Evolutionary conservation across 2,888 invertebrate species (phyloP).

Genomic region (Caradrina clavipalpis): DNA sequence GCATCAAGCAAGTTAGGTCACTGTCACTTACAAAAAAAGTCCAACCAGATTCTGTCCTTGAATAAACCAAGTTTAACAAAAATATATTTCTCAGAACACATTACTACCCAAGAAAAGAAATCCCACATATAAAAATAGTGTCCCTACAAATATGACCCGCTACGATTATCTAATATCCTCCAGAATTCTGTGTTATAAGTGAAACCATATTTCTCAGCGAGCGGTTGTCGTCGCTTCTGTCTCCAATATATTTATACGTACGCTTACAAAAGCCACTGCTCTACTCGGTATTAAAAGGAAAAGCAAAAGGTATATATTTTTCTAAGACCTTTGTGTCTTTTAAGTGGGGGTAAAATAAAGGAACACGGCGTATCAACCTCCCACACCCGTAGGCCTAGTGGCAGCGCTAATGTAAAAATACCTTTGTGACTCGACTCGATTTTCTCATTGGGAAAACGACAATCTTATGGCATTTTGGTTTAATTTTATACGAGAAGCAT

Average conservation of each 20-base stretch:
- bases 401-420: no score
- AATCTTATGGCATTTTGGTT: no score
- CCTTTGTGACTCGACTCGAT: no score
- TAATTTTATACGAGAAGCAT: no score
- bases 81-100: conserved; percentile 22
- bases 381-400: neutral
- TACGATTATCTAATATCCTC: conserved; percentile 37
- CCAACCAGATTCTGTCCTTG: neutral
- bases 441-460: no score
- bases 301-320: conserved; percentile 50
- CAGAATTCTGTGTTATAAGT: conserved; percentile 45
- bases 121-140: conserved; percentile 27
- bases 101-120: conserved; percentile 28
- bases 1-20: neutral
- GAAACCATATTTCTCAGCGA: conserved; percentile 37
- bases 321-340: conserved; percentile 47
- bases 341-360: conserved; percentile 40
- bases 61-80: neutral
- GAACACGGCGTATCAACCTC: conserved; percentile 30
- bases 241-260: conserved; percentile 44
- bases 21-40: neutral
- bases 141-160: conserved; percentile 30
- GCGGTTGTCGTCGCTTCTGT: conserved; percentile 35
- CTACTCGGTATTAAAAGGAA: conserved; percentile 51
- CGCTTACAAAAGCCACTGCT: conserved; percentile 47